Percentiles rank a stretch among this genome's conserved stretches.
phyloP scores from a whole-genome alignment of 2,113 vertebrate species.

The Cynocephalus volans region DNA sequence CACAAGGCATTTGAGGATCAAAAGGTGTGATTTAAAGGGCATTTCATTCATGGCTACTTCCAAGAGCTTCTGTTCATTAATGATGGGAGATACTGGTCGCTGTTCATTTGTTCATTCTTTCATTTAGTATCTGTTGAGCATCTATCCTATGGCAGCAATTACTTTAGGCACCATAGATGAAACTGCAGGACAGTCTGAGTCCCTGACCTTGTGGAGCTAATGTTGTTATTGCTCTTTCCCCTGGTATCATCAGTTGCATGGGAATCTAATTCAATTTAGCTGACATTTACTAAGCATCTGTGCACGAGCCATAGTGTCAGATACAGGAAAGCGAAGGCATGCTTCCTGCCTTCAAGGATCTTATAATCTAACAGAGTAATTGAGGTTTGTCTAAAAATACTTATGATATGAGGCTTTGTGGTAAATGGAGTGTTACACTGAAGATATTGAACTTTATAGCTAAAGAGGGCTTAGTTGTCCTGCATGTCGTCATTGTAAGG shows the following conservation, averaged over 20 bases:
- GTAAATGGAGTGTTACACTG: not conserved
- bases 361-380: not conserved
- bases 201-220: not conserved
- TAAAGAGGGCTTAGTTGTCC: not conserved
- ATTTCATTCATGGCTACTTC: not conserved
- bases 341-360: not conserved
- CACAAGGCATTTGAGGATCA: not conserved
- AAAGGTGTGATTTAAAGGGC: not conserved
- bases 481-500: not conserved
- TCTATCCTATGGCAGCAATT: not conserved
- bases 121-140: not conserved
- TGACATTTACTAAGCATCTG: not conserved
- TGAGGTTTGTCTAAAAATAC: not conserved
- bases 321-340: not conserved
- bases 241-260: not conserved
- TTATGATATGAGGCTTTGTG: not conserved
- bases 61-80: not conserved
- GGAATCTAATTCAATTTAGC: not conserved
- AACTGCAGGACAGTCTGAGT: not conserved
- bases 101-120: constrained; percentile 39
- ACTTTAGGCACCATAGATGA: not conserved
- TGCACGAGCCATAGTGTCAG: not conserved
- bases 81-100: not conserved
- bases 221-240: not conserved
- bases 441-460: not conserved